These are phyloP conservation scores for Paraescarpia echinospica DNA, from an alignment of 1,140 invertebrate genomes.

Conservation along the genomic window DNA sequence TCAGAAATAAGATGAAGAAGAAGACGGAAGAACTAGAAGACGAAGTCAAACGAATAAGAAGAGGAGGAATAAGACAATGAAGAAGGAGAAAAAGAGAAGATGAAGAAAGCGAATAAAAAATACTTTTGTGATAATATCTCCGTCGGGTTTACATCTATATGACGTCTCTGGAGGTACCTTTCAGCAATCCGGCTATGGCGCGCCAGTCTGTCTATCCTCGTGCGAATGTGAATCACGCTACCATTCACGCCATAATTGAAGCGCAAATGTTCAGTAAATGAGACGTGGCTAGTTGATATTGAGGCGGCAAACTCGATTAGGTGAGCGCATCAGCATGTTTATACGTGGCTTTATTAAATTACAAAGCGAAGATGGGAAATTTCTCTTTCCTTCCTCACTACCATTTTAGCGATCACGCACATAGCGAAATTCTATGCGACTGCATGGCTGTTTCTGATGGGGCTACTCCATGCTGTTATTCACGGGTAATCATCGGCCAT, in stretches of 20 bases:
- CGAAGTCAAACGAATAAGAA: too few species aligned
- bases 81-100: too few species aligned
- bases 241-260: not conserved
- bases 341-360: not conserved
- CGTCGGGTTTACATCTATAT: too few species aligned
- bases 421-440: not conserved
- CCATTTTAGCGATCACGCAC: not conserved
- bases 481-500: not conserved
- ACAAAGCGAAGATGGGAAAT: constrained; percentile 1
- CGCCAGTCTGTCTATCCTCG: not conserved
- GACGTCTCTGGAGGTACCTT: not conserved
- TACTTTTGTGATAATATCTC: too few species aligned
- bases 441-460: not conserved
- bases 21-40: too few species aligned
- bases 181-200: not conserved
- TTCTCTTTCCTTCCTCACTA: not conserved
- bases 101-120: too few species aligned
- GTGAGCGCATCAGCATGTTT: not conserved
- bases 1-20: too few species aligned
- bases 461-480: not conserved
- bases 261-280: not conserved
- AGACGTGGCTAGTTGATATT: not conserved
- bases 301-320: not conserved
- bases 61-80: too few species aligned
- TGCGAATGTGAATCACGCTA: not conserved